A percentile compares a stretch with the other conserved stretches of the same genome.
phyloP scores from a whole-genome alignment of 2,888 invertebrate genomes.

The Ophion slaviceki region DNA sequence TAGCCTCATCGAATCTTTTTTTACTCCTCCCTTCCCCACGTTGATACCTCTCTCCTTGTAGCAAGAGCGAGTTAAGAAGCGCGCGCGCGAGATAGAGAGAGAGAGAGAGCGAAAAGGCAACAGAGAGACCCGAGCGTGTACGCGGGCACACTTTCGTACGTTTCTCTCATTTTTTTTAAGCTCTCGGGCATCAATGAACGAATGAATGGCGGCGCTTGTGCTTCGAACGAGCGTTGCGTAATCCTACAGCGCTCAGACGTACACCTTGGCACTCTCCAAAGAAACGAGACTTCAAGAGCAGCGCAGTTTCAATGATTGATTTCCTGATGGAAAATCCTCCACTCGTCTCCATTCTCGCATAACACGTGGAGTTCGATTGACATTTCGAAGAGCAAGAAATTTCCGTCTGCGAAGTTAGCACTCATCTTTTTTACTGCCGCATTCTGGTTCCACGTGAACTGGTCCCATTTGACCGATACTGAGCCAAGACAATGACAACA shows the following conservation, averaged over 20 bases:
- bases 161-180: conserved; percentile 40
- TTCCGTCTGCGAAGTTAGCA: no score
- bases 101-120: no score
- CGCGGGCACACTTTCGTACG: conserved; percentile 28
- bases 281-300: neutral
- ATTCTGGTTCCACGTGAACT: no score
- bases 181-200: conserved; percentile 59
- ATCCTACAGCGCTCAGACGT: conserved; percentile 2
- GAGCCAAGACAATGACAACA: no score
- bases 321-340: no score
- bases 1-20: conserved; percentile 44
- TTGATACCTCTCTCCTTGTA: conserved; percentile 12
- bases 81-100: neutral
- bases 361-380: no score
- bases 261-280: conserved; percentile 26
- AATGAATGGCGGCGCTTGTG: conserved; percentile 63
- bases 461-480: no score
- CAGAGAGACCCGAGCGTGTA: neutral
- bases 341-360: no score
- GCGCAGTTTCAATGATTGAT: no score
- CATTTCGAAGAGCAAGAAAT: no score
- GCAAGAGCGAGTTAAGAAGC: neutral
- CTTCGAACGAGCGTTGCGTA: neutral
- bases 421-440: no score
- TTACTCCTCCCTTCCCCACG: conserved; percentile 7